Conservation (phyloP, 2,888 invertebrate species). For the Rotaria macrura region DNA sequence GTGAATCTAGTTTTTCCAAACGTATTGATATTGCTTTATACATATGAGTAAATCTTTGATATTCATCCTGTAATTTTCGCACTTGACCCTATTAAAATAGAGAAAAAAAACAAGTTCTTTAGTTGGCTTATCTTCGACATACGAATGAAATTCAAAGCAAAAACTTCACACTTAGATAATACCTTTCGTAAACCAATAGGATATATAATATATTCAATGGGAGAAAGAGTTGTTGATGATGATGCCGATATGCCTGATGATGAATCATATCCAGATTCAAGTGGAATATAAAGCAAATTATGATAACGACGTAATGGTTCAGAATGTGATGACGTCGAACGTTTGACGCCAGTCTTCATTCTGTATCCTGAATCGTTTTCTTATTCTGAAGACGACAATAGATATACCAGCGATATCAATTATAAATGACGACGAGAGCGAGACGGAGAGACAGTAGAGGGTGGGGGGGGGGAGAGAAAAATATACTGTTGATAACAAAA, state of each 20-base stretch:
- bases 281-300: slow-evolving; percentile 20
- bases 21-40: not conserved
- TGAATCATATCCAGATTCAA: slow-evolving; percentile 1
- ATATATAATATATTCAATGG: slow-evolving; percentile 13
- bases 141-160: not conserved
- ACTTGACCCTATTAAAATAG: not conserved
- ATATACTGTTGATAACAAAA: not conserved
- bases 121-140: too few species aligned
- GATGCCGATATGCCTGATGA: not conserved
- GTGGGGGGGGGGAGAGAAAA: not conserved
- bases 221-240: slow-evolving; percentile 1
- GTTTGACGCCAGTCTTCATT: not conserved
- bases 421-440: not conserved
- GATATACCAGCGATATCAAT: not conserved
- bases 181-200: slow-evolving; percentile 8
- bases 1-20: not conserved
- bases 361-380: not conserved
- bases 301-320: slow-evolving; percentile 2
- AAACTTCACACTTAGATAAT: not conserved
- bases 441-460: not conserved
- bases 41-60: slow-evolving; percentile 9
- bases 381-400: not conserved
- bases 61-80: slow-evolving; percentile 3
- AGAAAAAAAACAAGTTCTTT: too few species aligned
- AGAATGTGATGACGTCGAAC: not conserved